phyloP scores from a whole-genome alignment of 2,113 vertebrate genomes.

The Sorex araneus region DNA sequence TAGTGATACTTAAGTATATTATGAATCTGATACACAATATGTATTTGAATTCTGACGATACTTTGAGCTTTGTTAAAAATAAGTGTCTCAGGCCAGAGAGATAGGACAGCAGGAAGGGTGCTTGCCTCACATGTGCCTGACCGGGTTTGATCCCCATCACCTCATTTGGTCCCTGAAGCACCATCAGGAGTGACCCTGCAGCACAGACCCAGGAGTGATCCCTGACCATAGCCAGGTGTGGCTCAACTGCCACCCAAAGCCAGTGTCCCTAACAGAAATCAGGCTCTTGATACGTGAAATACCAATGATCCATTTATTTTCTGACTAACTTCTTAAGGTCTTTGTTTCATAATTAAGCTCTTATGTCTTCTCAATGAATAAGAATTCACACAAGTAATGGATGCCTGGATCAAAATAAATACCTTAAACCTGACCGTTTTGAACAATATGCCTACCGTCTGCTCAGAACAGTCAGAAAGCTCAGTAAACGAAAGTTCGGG shows the following conservation, averaged over 20 bases:
- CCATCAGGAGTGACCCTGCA: no score
- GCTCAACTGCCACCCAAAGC: no score
- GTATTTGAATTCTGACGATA: not conserved
- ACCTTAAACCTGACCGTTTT: slow-evolving; percentile 19
- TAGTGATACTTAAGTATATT: not conserved
- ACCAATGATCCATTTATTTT: slow-evolving; percentile 12
- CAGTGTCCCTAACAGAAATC: slow-evolving; percentile 40
- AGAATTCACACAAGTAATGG: slow-evolving; percentile 14
- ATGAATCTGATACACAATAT: not conserved
- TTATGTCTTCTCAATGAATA: not conserved
- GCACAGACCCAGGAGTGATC: no score
- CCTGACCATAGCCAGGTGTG: no score
- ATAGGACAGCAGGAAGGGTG: no score
- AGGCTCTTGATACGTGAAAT: slow-evolving; percentile 3
- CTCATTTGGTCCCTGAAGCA: no score
- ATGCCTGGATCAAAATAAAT: slow-evolving; percentile 59
- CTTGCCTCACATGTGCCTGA: no score
- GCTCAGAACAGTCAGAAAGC: slow-evolving; percentile 43
- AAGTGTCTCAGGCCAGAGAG: no score
- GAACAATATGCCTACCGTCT: slow-evolving; percentile 43
- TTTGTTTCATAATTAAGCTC: slow-evolving; percentile 12
- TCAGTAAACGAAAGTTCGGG: not conserved
- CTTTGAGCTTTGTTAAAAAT: not conserved
- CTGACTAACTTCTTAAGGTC: no score
- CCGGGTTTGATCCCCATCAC: no score